Percentiles rank a stretch among this genome's conserved stretches.
phyloP scores from a whole-genome alignment of 2,113 vertebrate species.

The Malaclemys terrapin region DNA sequence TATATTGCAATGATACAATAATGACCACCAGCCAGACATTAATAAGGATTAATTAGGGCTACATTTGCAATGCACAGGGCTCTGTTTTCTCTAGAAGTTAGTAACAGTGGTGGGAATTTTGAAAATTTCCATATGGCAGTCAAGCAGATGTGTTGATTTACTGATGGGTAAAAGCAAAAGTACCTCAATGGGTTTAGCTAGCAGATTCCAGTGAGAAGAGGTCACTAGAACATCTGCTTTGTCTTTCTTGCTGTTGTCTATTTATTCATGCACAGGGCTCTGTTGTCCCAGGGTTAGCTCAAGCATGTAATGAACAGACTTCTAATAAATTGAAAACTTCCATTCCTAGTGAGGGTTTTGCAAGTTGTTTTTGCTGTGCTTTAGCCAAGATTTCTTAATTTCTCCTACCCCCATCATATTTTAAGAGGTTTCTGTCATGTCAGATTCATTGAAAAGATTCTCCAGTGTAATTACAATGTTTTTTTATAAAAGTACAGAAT shows the following conservation, averaged over 20 bases:
- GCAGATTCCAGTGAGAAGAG: constrained; percentile 8
- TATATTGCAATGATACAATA: background rate
- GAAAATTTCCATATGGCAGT: constrained; percentile 1
- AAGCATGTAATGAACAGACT: background rate
- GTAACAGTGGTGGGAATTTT: background rate
- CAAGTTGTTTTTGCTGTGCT: constrained; percentile 30
- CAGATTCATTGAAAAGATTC: constrained; percentile 19
- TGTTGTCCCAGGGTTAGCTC: constrained; percentile 9
- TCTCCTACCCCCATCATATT: background rate
- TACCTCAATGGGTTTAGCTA: background rate
- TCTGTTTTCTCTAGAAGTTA: background rate
- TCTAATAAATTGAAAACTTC: constrained; percentile 41
- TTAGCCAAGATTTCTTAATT: background rate
- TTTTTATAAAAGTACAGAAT: background rate
- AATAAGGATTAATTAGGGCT: background rate
- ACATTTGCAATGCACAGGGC: background rate
- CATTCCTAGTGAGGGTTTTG: constrained; percentile 20
- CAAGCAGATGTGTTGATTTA: constrained; percentile 35
- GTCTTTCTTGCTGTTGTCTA: constrained; percentile 38
- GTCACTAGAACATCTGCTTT: constrained; percentile 51
- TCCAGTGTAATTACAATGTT: background rate
- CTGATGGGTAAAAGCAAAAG: constrained; percentile 26
- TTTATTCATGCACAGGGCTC: constrained; percentile 36
- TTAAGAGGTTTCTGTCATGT: constrained; percentile 3
- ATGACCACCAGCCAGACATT: background rate